Base-by-base conservation (phyloP, 1,140 invertebrate species). In the Harlomillsia oculata region DNA sequence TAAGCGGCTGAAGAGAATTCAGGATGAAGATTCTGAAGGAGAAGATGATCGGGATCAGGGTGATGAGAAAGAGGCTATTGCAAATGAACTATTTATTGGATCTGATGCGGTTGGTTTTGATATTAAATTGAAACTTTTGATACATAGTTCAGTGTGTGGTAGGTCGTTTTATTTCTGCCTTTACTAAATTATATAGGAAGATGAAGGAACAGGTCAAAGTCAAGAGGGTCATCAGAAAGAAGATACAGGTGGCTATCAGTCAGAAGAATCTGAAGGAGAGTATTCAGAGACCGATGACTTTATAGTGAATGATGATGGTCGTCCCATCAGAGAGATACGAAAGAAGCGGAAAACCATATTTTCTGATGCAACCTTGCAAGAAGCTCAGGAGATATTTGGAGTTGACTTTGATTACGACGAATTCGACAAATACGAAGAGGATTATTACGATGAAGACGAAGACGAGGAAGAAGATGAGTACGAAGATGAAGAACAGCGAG, bases 361-460 rank as follows among this genome's bases (percentile, higher is more conserved):
- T 68, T 85, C 84, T 45, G 92, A 98, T 76, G 83, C 86, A 5
- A 87, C 89, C 1, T 73, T 97, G 25, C 94, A 98, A 80, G 92
- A 98, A 74, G 96, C 96, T 49, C 93, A 98, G 73, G 96, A 99
- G 69, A 97, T 98, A 63, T 99, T 99, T 73, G 97, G 96, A 53
- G 93, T 97, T 20, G 91, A 98, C 70, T 97, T 98, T 76, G 94
- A 99, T 72, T 97, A 88, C 72, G 89, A 94, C 61, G 93, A 97
- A 65, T 93, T 97, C 75, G 82, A 84, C 28, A 86, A 89, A 69
- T 89, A 87, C 72, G 89, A 82, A 18, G 87, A 89, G 6, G 87
- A 89, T 53, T 83, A 87, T 59, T 87, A 89, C 68, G 88, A 92
- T 57, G 87, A 88, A 43, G 84, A 85, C 39, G 82, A 82, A 49